Percentiles rank a stretch among this genome's conserved stretches.
Conservation (phyloP, 2,888 invertebrate genomes). For the Platerodrilus igneus region DNA sequence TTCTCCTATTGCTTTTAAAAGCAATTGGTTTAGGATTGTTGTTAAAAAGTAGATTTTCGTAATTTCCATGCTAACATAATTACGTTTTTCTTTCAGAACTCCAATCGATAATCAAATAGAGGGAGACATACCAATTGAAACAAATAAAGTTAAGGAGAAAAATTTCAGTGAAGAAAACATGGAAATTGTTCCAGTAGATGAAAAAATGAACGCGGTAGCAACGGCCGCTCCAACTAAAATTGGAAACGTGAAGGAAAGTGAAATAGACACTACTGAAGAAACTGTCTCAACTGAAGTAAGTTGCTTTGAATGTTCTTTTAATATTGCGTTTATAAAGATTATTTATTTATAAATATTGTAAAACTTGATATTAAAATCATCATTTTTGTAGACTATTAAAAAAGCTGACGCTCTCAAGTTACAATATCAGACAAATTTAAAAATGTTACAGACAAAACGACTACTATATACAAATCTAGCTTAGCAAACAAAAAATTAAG, state of each 20-base stretch:
- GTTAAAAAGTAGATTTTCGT: too few relatives aligned
- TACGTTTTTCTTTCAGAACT: neutral
- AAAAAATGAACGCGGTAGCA: conserved; percentile 16
- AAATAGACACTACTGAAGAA: conserved; percentile 41
- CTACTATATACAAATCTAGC: too few relatives aligned
- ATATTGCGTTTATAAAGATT: too few relatives aligned
- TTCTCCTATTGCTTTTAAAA: too few relatives aligned
- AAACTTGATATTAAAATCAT: too few relatives aligned
- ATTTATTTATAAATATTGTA: conserved; percentile 9
- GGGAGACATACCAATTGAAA: conserved; percentile 2
- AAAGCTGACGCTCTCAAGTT: too few relatives aligned
- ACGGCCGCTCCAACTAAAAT: conserved; percentile 14
- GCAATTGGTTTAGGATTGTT: too few relatives aligned
- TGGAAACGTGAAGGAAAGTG: conserved; percentile 23
- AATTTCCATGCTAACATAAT: too few relatives aligned
- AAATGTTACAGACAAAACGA: too few relatives aligned
- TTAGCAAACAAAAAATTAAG: too few relatives aligned
- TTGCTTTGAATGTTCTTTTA: conserved; percentile 3
- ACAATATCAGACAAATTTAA: too few relatives aligned
- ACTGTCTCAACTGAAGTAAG: conserved; percentile 44
- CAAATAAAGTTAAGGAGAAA: conserved; percentile 2
- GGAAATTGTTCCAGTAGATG: conserved; percentile 20
- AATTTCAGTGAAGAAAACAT: conserved; percentile 15
- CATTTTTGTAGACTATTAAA: too few relatives aligned
- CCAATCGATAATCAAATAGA: neutral